These are phyloP conservation scores for Lepilemur septentrionalis DNA, from an alignment of 2,797 vertebrate genomes.

Conservation along the genomic window DNA sequence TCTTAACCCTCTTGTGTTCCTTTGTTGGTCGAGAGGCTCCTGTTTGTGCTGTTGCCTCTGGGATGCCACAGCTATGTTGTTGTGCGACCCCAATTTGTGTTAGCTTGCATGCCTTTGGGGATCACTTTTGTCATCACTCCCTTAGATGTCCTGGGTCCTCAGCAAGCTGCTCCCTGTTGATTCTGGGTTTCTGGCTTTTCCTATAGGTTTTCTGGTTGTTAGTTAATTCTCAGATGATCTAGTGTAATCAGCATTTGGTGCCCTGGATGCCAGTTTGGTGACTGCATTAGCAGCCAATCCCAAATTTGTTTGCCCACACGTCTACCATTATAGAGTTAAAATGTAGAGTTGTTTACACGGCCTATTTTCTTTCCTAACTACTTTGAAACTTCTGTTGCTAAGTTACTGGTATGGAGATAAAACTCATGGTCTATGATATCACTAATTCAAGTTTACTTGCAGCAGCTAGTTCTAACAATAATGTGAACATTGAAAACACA, in stretches of 20 bases:
- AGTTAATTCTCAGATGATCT: neutral
- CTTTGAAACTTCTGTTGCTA: neutral
- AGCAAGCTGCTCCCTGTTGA: neutral
- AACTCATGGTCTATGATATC: neutral
- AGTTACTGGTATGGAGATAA: neutral
- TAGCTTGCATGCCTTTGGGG: neutral
- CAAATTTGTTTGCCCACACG: neutral
- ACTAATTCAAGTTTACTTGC: neutral
- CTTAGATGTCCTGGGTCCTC: neutral
- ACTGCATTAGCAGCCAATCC: neutral
- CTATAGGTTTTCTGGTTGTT: neutral
- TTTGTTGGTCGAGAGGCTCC: neutral
- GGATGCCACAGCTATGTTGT: neutral
- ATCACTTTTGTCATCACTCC: neutral
- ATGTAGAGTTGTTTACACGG: neutral
- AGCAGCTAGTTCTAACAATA: neutral
- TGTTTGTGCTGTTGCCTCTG: neutral
- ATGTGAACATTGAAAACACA: neutral
- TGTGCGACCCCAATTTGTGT: neutral
- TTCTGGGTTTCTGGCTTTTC: neutral
- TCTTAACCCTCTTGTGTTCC: neutral
- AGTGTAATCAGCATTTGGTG: neutral
- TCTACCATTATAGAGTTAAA: neutral
- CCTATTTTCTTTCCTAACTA: neutral
- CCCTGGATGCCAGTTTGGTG: neutral